Conservation (phyloP, 1,140 invertebrate genomes). For the Bombus difficillimus region DNA sequence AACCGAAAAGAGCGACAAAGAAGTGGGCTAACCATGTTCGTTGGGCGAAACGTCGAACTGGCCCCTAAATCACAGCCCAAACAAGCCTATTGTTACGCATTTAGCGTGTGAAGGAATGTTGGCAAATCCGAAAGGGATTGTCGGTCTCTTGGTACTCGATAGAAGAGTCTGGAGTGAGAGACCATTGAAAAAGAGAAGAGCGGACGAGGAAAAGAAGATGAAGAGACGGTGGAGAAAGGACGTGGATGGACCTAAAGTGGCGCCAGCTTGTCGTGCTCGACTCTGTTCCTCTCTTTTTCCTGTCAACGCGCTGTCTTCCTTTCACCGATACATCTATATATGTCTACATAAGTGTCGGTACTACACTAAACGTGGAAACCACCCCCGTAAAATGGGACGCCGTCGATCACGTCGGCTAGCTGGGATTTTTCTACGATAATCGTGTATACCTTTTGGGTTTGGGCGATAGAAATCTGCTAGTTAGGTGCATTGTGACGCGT, state of each 20-base stretch:
- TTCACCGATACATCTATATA: background rate
- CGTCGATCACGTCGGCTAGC: slow-evolving; percentile 4
- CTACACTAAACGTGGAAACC: background rate
- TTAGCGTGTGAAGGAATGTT: slow-evolving; percentile 80
- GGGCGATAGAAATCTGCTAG: slow-evolving; percentile 72
- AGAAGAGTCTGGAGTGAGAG: slow-evolving; percentile 49
- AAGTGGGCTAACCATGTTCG: slow-evolving; percentile 43
- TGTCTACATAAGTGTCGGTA: background rate
- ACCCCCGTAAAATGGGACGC: slow-evolving; percentile 33
- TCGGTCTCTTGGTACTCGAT: slow-evolving; percentile 54
- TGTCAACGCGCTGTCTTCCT: slow-evolving; percentile 24
- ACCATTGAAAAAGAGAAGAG: slow-evolving; percentile 26
- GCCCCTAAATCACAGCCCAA: slow-evolving; percentile 79
- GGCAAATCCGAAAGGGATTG: slow-evolving; percentile 75
- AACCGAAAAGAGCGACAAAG: slow-evolving; percentile 47
- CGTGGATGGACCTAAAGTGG: slow-evolving; percentile 68
- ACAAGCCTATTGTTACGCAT: slow-evolving; percentile 80
- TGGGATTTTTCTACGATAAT: slow-evolving; percentile 36
- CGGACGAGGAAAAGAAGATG: slow-evolving; percentile 32
- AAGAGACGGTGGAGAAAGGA: slow-evolving; percentile 56
- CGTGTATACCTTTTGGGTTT: background rate
- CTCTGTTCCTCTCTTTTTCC: slow-evolving; percentile 13
- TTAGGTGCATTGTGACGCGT: slow-evolving; percentile 75
- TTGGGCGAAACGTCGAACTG: slow-evolving; percentile 61
- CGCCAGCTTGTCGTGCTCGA: slow-evolving; percentile 75